Evolutionary conservation across 1,140 invertebrate genomes (phyloP).

Genomic region (Calliopsis andreniformis): DNA sequence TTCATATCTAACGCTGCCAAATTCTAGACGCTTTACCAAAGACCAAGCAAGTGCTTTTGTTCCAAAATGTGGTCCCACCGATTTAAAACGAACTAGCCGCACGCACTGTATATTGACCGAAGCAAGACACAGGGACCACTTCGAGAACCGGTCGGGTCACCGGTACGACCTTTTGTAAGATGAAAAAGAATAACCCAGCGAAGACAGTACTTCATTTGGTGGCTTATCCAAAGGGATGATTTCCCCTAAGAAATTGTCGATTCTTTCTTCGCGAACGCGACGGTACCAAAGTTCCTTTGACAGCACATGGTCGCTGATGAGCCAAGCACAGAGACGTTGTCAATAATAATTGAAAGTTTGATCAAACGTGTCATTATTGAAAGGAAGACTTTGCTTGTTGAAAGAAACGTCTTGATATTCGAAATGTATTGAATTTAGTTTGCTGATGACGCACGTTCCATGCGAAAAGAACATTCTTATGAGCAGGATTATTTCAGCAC

Average conservation of each 20-base stretch:
- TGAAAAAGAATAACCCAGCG: slow-evolving; percentile 18
- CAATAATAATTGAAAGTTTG: background rate
- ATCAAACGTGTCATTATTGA: background rate
- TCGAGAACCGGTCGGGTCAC: slow-evolving; percentile 60
- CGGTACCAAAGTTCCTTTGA: background rate
- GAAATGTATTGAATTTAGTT: background rate
- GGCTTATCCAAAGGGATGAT: slow-evolving; percentile 4
- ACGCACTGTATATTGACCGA: slow-evolving; percentile 20
- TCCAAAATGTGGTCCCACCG: background rate
- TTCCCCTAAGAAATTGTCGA: background rate
- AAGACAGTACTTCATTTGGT: slow-evolving; percentile 32
- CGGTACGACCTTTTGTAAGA: slow-evolving; percentile 37
- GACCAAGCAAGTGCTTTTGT: slow-evolving; percentile 8
- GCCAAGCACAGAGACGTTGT: slow-evolving; percentile 16
- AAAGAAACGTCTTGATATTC: background rate
- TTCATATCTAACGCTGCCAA: too few relatives aligned
- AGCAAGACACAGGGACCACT: slow-evolving; percentile 46
- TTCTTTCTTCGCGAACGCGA: background rate
- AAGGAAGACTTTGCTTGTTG: background rate
- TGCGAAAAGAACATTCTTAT: background rate
- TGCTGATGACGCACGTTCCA: slow-evolving; percentile 16
- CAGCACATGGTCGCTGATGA: background rate
- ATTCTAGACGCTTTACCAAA: too few relatives aligned
- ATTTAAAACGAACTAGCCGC: slow-evolving; percentile 25
- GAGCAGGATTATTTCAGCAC: background rate